Base-by-base conservation (phyloP, 2,797 vertebrate genomes). In the Notolepis coatsorum region DNA sequence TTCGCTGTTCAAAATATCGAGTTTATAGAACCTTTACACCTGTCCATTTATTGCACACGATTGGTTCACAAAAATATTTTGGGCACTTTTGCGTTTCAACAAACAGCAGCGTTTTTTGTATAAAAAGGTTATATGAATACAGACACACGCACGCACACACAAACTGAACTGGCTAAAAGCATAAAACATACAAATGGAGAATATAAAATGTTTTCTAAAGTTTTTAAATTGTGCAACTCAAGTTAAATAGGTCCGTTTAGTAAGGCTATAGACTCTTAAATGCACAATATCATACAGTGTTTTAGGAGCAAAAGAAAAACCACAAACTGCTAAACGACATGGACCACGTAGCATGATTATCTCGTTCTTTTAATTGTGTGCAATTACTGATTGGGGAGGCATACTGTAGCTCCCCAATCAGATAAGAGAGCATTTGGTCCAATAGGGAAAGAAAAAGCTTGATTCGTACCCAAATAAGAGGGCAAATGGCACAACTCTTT, bases 31-130 rank as follows among this genome's bases (percentile, higher is more conserved):
- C 60, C 63, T 76, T 83, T 30, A 75, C 82, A 88, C 76, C 70
- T 63, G 76, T 89, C 81, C 71, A 88, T 88, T 90, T 92, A 91
- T 91, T 92, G 90, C 89, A 91, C 90, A 89, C 85, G 67, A 85
- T 85, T 49, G 67, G 68, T 83, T 91, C 87, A 90, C 88, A 87
- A 91, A 90, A 90, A 91, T 85, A 87, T 82, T 85, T 79, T 84
- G 88, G 89, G 88, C 88, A 91, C 89, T 92, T 90, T 86, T 86
- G 81, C 79, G 73, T 88, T 89, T 88, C 72, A 52, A 86, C 88
- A 84, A 87, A 90, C 88, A 92, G 88, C 88, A 91, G 89, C 90
- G 88, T 92, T 88, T 51, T 60, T 88, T 73, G 80, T 79, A 83
- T 88, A 81, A 84, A 89, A 82, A 53, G 70, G 31, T 73, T 7